phyloP scores from a whole-genome alignment of 1,140 invertebrate genomes.

The Trachelipus rathkii region DNA sequence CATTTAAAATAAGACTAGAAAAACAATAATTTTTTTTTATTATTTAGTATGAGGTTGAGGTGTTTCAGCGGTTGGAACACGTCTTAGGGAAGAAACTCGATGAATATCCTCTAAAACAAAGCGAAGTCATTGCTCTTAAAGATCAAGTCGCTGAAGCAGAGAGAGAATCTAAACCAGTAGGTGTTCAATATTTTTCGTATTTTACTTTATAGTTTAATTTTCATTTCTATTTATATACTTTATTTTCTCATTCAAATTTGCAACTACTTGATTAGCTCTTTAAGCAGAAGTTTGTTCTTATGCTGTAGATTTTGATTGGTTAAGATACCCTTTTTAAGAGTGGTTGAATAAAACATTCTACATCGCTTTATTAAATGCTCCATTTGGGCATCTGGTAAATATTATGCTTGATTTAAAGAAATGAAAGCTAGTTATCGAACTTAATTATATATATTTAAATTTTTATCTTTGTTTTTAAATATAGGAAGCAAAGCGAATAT shows the following conservation, averaged over 20 bases:
- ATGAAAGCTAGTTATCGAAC: neutral
- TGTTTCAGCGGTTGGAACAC: conserved; percentile 3
- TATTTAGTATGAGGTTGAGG: neutral
- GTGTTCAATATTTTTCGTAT: neutral
- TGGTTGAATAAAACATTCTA: too few relatives aligned
- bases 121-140: neutral
- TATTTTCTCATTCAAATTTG: neutral
- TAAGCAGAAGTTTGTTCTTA: too few relatives aligned
- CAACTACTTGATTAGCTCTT: too few relatives aligned
- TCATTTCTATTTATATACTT: neutral
- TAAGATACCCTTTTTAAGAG: too few relatives aligned
- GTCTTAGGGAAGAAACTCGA: conserved; percentile 10
- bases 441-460: neutral
- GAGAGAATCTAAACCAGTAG: neutral
- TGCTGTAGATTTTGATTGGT: too few relatives aligned
- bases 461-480: neutral
- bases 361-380: too few relatives aligned
- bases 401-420: too few relatives aligned
- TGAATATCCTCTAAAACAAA: neutral
- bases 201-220: neutral
- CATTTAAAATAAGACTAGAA: conserved; percentile 61
- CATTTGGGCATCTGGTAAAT: too few relatives aligned
- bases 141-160: neutral
- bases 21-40: conserved; percentile 9
- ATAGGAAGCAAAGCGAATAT: neutral